Evolutionary conservation across 2,797 vertebrate genomes (phyloP), one percentile per base, ranked within the genome.

Genomic region (Ataeniobius toweri): DNA sequence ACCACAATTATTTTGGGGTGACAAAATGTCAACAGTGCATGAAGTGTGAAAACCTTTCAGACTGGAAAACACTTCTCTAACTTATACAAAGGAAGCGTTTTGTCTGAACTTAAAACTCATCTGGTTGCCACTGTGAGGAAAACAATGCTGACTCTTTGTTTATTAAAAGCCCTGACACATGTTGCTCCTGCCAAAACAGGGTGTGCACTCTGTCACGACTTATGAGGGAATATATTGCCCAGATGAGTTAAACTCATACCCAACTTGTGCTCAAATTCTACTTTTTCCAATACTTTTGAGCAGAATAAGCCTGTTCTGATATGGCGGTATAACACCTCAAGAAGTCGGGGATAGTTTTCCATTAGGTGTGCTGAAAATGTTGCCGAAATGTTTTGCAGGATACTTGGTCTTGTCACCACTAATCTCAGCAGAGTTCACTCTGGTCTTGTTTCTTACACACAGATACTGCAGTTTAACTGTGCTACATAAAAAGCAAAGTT

Each of bases 31-130:
- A 80, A 86, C 91, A 86, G 84, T 74, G 78, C 46, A 90, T 50
- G 81, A 87, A 91, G 85, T 48, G 28, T 76, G 68, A 90, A 81
- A 83, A 80, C 24, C 48, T 77, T 58, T 84, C 84, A 83, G 76
- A 73, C 84, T 91, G 83, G 84, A 85, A 55, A 81, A 78, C 78
- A 26, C 63, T 82, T 81, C 76, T 76, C 84, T 78, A 77, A 82
- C 68, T 67, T 91, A 91, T 39, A 92, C 89, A 94, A 83, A 88
- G 85, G 83, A 92, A 89, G 85, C 88, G 85, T 93, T 94, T 93
- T 85, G 89, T 91, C 89, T 91, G 83, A 74, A 78, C 80, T 83
- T 72, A 79, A 71, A 69, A 86, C 53, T 58, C 71, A 73, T 73
- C 53, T 73, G n/a, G 71, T 41, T 39, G 36, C n/a, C 51, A 56